Base-by-base conservation (phyloP, 2,888 invertebrate species). In the Actias luna region DNA sequence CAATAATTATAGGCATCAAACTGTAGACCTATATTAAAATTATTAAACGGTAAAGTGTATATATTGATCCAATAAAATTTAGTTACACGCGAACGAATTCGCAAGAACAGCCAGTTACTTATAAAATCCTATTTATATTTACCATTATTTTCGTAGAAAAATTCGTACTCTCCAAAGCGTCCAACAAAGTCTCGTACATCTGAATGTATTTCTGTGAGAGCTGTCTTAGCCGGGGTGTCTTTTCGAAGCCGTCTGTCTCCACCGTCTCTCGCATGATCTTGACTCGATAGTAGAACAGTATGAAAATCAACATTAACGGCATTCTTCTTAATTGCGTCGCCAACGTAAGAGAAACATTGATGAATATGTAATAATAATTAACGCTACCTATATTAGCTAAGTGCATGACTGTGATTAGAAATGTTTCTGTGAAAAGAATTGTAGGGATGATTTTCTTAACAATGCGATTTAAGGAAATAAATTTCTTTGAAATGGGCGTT, bases 161-260 rank as follows among this genome's bases (percentile, higher is more conserved):
- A 14, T 42, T 14, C 39, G 39, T 14, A 42, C 3, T 3, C 14
- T n/a, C 14, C 4, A 42, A 14, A 42, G 39, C 4, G 22, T 10
- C 46, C 18, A 46, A 8, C 12, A 18, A 8, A 29, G 58, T 73
- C 7, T 68, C 74, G n/a, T 65, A 71, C 18, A 77, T 63, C 35
- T 75, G 67, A 3, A 74, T 74, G 2, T 67, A 70, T 2, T 65
- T 55, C 1, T 71, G 70, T 27, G 63, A 59, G 1, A 72, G 1
- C 16, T 72, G 68, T 5, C 63, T 60, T 4, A 27, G n/a, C 14
- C 39, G 16, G 33, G 8, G 46, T n/a, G 5, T 18, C 5, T 46
- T 18, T 7, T 46, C 18, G 16, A 18, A 46, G 67, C 5, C 66
- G 65, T 63, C 36, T 61, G 29, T 46, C 2, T 46, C 22, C 22